A percentile compares a stretch with the other conserved stretches of the same genome.
Conservation (phyloP, 2,888 invertebrate species). For the Synergus itoensis region DNA sequence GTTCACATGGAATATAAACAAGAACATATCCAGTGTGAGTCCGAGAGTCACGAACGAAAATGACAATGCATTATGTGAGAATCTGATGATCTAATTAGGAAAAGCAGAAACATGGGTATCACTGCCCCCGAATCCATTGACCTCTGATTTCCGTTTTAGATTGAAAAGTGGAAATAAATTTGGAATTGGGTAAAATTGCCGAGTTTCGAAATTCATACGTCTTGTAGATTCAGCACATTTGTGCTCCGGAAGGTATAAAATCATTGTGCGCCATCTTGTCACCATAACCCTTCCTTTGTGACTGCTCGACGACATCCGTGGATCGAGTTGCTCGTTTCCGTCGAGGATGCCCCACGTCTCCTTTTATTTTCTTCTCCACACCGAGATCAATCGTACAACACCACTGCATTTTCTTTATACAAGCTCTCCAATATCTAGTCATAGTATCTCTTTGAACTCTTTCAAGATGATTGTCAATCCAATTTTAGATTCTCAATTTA, state of each 20-base stretch:
- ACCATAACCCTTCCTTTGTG: conserved; percentile 59
- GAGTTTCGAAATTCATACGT: neutral
- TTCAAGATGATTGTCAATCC: neutral
- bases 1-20: conserved; percentile 40
- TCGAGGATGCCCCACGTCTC: conserved; percentile 41
- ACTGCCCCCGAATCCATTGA: conserved; percentile 10
- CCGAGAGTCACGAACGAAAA: conserved; percentile 12
- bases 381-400: conserved; percentile 29
- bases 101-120: conserved; percentile 10
- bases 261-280: conserved; percentile 46
- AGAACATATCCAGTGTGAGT: conserved; percentile 14
- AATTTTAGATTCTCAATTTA: neutral
- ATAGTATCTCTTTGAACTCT: conserved; percentile 22
- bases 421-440: neutral
- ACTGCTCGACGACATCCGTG: conserved; percentile 59
- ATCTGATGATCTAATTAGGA: conserved; percentile 25
- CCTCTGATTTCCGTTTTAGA: neutral
- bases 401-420: conserved; percentile 20
- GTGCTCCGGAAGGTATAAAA: conserved; percentile 19
- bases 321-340: conserved; percentile 61
- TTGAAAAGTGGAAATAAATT: neutral
- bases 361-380: conserved; percentile 32
- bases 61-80: conserved; percentile 40
- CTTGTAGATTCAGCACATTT: conserved; percentile 9
- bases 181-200: neutral